Base-by-base conservation (phyloP, 2,113 vertebrate species). In the Narcine bancroftii region DNA sequence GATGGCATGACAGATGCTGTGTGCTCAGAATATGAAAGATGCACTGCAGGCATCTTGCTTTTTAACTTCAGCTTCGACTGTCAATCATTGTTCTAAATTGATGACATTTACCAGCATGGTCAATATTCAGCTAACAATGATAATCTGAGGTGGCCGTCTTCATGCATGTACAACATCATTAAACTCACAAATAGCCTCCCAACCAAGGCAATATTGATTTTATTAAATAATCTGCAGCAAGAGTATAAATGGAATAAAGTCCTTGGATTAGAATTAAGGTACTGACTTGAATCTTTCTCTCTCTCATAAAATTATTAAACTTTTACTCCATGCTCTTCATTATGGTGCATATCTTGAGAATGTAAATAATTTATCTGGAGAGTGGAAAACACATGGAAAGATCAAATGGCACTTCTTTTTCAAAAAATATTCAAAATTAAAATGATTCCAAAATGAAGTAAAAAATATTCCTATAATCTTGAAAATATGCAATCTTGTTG, bases 61-160 rank as follows among this genome's bases (percentile, higher is more conserved):
- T 33, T 60, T 50, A 13, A n/a, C 29, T 33, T n/a, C n/a, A 15
- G 36, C 76, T 79, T 79, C 76, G 45, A 39, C 81, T 60, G 53
- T 85, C 81, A 85, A 85, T 85, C 50, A 85, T 50, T 56, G 33
- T 85, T 85, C 53, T 50, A 85, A 85, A 85, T 50, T 50, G 2
- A 56, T 83, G 79, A 83, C 81, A 85, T 85, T 60, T 60, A 85
- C 81, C 50, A 60, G 53, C 29, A 45, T 85, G 15, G 29, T 36
- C 50, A 60, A 15, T 85, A 56, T 60, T 17, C 24, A 85, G 81
- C 50, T 60, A n/a, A 56, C 81, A 85, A 60, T 17, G 29, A 39
- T 45, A 79, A 47, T 79, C 39, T 45, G 42, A 79, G 39, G 53
- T 83, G 81, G 15, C 36, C 56, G 81, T 29, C 75, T 85, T 33